A percentile compares a stretch with the other conserved stretches of the same genome.
These are phyloP conservation scores for Lepisosteus osseus DNA, from an alignment of 2,113 vertebrate genomes.

Conservation along the genomic window DNA sequence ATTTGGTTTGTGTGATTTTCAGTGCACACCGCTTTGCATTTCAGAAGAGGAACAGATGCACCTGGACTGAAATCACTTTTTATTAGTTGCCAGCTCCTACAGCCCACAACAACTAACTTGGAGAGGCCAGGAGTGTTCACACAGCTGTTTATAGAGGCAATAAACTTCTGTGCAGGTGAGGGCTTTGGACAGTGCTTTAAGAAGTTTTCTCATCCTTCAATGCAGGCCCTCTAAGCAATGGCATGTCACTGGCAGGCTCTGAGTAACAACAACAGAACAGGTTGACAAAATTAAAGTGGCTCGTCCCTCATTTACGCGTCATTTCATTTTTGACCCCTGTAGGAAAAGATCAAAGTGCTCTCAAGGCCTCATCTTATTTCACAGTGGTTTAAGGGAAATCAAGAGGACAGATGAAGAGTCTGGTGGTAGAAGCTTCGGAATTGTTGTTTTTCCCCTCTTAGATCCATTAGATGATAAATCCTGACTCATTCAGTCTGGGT, in stretches of 20 bases:
- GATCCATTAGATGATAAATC: constrained; percentile 61
- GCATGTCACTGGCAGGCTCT: constrained; percentile 61
- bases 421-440: constrained; percentile 61
- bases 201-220: constrained; percentile 52
- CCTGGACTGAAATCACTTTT: background rate
- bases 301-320: constrained; percentile 76
- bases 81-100: background rate
- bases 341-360: constrained; percentile 74
- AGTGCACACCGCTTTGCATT: background rate
- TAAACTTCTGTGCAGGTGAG: constrained; percentile 60
- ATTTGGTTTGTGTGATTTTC: constrained; percentile 1
- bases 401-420: constrained; percentile 65
- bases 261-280: constrained; percentile 73
- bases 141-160: constrained; percentile 61
- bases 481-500: constrained; percentile 47
- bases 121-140: constrained; percentile 52
- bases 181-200: constrained; percentile 58
- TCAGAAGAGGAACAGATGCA: background rate
- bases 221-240: constrained; percentile 68
- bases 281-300: constrained; percentile 69
- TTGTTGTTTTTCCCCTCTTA: constrained; percentile 53
- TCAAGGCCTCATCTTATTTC: constrained; percentile 69
- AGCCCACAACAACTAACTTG: constrained; percentile 43
- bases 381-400: constrained; percentile 60
- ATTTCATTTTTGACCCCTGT: constrained; percentile 69